Conservation (phyloP, 2,113 vertebrate genomes). For the Clarias batrachus region DNA sequence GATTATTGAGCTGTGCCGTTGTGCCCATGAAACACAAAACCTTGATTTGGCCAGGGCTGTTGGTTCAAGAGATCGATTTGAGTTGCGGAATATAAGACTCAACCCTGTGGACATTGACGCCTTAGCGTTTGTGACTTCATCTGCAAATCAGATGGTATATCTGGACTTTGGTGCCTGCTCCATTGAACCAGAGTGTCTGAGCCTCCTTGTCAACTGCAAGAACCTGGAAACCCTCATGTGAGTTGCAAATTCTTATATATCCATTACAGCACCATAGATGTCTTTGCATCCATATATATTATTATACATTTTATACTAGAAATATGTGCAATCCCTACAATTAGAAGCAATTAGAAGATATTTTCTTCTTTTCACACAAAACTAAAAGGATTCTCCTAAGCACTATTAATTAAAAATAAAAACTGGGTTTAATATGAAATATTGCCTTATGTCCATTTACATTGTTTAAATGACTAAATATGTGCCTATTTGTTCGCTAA, state of each 20-base stretch:
- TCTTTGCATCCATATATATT: not conserved
- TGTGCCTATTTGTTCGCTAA: not conserved
- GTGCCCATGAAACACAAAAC: conserved; percentile 80
- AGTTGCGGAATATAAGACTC: conserved; percentile 82
- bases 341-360: not conserved
- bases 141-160: conserved; percentile 57
- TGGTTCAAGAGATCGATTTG: conserved; percentile 67
- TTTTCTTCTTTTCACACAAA: not conserved
- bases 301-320: not conserved
- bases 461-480: not conserved
- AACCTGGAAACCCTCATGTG: conserved; percentile 80
- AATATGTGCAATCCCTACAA: not conserved
- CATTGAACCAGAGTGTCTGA: conserved; percentile 78
- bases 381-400: not conserved
- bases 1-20: conserved; percentile 82
- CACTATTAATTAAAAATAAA: not conserved
- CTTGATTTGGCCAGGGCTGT: conserved; percentile 63
- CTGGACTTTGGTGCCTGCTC: conserved; percentile 84
- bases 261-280: not conserved
- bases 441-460: not conserved
- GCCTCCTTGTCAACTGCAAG: conserved; percentile 73
- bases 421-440: not conserved
- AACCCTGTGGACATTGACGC: conserved; percentile 75
- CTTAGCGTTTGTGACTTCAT: conserved; percentile 76
- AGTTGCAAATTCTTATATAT: conserved; percentile 46